These are phyloP conservation scores for Knipowitschia caucasica DNA, from an alignment of 2,797 vertebrate genomes.

Conservation along the genomic window DNA sequence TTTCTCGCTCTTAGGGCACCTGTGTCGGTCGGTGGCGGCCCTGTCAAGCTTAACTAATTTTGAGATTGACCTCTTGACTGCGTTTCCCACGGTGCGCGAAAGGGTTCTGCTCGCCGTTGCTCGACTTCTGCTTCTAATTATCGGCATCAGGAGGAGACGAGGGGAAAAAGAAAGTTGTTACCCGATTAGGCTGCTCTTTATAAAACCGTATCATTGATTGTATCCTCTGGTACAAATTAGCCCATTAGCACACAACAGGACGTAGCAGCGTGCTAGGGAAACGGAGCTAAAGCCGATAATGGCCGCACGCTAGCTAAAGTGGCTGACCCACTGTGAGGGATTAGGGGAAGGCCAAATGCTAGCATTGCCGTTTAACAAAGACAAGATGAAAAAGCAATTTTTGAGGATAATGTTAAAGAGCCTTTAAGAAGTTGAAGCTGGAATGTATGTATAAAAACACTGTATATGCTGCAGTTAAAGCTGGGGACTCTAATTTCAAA, in stretches of 20 bases:
- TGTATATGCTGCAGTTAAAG: no score
- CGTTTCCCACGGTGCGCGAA: conserved; percentile 79
- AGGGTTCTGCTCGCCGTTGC: conserved; percentile 28
- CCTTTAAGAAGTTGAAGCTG: no score
- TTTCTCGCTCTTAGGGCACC: conserved; percentile 75
- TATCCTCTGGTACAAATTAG: conserved; percentile 86
- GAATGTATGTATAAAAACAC: no score
- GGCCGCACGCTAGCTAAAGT: conserved; percentile 56
- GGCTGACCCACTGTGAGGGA: conserved; percentile 69
- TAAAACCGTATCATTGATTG: conserved; percentile 75
- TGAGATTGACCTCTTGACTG: conserved; percentile 83
- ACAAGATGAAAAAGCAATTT: no score
- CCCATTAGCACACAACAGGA: conserved; percentile 83
- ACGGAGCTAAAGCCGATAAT: conserved; percentile 69
- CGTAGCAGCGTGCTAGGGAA: conserved; percentile 67
- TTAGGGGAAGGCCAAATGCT: conserved; percentile 45
- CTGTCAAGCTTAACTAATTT: conserved; percentile 89
- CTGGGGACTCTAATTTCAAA: no score
- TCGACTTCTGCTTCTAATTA: conserved; percentile 88
- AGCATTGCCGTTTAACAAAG: conserved; percentile 11
- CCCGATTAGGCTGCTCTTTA: conserved; percentile 78
- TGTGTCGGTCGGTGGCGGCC: conserved; percentile 84
- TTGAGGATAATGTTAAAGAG: no score
- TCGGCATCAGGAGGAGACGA: conserved; percentile 61
- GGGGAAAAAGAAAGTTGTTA: conserved; percentile 85